Evolutionary conservation across 2,113 vertebrate species (phyloP), one percentile per base, ranked within the genome.

Genomic region (Chaenogobius annularis): DNA sequence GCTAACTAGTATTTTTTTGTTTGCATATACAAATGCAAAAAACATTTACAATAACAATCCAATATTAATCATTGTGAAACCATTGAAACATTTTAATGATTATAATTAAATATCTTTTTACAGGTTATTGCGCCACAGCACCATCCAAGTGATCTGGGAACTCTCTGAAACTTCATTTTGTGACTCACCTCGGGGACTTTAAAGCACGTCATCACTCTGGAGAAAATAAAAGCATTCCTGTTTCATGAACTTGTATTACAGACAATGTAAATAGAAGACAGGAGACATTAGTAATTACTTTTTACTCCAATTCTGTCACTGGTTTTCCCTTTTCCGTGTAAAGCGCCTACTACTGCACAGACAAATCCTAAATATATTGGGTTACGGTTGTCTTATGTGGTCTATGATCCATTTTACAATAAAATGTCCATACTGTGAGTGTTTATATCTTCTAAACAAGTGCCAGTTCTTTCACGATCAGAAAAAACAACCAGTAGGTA

Each of bases 111-210:
- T 56, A 13, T 22, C 23, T 81, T 61, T 20, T 12, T 72, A 12
- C 82, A 93, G 93, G 88, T 8, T 92, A 84, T 79, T 94, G 93
- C 40, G 47, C 74, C 46, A 0, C 68, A 80, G 11, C 31, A 35
- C 23, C 26, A 35, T 0, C 26, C 5, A 58, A 26, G 14, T 80
- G n/a, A 86, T 65, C 75, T 69, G n/a, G 50, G 11, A 12, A 74
- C 40, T 56, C 10, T 19, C 64, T 75, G 69, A 62, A 10, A 22
- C 44, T 0, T 44, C 14, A 40, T 52, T 55, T 20, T 40, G n/a
- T n/a, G 62, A 81, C 48, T 69, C 50, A 26, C 37, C 72, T 13
- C 68, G 26, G 43, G 66, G 44, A 77, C 43, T 19, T 15, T 15
- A 37, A 5, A 31, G 17, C 58, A 9, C 26, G 9, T 35, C 14